Percentiles rank a stretch among this genome's conserved stretches.
phyloP scores from a whole-genome alignment of 2,888 invertebrate genomes.

The Antitype chi region DNA sequence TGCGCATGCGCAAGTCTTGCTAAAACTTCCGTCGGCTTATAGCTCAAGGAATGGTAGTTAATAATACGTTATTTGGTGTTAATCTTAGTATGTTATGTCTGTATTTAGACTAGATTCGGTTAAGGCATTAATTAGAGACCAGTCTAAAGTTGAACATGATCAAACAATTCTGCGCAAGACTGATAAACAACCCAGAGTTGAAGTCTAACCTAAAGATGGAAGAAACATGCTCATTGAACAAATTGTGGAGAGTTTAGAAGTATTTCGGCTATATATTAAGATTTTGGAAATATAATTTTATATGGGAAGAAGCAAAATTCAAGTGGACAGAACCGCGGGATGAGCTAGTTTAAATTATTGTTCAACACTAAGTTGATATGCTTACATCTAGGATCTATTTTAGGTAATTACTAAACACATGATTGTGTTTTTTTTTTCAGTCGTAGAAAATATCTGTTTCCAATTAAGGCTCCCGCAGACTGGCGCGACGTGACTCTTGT shows the following conservation, averaged over 20 bases:
- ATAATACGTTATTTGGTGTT: neutral
- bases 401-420: neutral
- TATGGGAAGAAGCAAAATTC: neutral
- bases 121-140: neutral
- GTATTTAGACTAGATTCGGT: neutral
- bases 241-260: no score
- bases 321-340: no score
- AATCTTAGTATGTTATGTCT: neutral
- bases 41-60: conserved; percentile 7
- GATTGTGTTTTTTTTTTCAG: neutral
- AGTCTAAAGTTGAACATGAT: neutral
- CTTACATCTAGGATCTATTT: neutral
- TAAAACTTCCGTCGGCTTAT: conserved; percentile 43
- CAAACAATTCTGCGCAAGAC: neutral
- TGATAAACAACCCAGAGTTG: no score
- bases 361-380: no score
- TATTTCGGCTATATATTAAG: neutral
- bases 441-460: neutral
- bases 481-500: no score
- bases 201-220: neutral
- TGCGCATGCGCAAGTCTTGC: conserved; percentile 34
- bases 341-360: neutral
- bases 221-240: neutral
- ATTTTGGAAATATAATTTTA: neutral
- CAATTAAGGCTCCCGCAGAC: no score